phyloP scores from a whole-genome alignment of 2,113 vertebrate species.

The Tor tambroides region DNA sequence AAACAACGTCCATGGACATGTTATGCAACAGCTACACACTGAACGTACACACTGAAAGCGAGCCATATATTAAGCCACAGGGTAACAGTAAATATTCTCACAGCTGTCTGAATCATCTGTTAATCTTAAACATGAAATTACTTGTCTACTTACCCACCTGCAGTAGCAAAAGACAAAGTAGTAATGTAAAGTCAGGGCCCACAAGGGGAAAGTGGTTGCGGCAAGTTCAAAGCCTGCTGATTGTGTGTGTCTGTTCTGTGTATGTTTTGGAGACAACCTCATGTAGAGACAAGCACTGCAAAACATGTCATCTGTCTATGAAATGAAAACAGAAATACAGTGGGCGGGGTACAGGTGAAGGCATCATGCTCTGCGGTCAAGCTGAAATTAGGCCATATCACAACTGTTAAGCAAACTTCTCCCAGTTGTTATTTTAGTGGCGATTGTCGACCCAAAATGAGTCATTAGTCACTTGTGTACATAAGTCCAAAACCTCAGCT shows the following conservation, averaged over 20 bases:
- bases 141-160: slow-evolving; percentile 43
- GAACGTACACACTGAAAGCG: neutral
- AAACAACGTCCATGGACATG: neutral
- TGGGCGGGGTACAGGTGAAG: slow-evolving; percentile 46
- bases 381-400: slow-evolving; percentile 47
- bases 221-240: neutral
- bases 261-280: slow-evolving; percentile 26
- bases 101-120: slow-evolving; percentile 24
- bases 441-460: slow-evolving; percentile 36
- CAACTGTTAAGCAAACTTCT: slow-evolving; percentile 62
- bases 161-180: slow-evolving; percentile 33
- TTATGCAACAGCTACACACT: neutral
- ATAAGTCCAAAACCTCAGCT: neutral
- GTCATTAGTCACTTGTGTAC: slow-evolving; percentile 60
- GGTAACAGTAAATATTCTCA: slow-evolving; percentile 29
- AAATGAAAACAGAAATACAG: slow-evolving; percentile 57
- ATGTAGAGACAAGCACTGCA: slow-evolving; percentile 59
- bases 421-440: slow-evolving; percentile 62
- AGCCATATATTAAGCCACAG: neutral
- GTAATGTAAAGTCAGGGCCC: neutral
- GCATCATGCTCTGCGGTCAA: neutral
- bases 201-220: slow-evolving; percentile 12
- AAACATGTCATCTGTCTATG: slow-evolving; percentile 56
- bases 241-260: slow-evolving; percentile 17
- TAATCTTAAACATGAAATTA: slow-evolving; percentile 42